These are phyloP conservation scores for Erythrolamprus reginae DNA, from an alignment of 2,113 vertebrate genomes.

Conservation along the genomic window DNA sequence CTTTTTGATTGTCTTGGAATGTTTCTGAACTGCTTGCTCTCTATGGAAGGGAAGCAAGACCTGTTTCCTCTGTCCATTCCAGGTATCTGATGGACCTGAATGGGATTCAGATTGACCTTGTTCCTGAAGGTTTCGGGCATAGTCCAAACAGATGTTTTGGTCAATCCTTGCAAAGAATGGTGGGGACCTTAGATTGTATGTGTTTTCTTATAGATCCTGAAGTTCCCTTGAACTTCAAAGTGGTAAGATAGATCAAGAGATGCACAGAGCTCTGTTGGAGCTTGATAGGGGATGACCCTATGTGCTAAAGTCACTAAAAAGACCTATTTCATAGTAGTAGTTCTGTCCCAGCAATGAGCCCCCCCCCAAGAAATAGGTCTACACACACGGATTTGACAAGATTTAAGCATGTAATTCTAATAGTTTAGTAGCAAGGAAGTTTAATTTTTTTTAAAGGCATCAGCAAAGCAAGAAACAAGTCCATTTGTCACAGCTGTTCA, in stretches of 20 bases:
- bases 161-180: not conserved
- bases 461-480: too few species aligned
- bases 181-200: not conserved
- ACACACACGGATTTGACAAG: too few species aligned
- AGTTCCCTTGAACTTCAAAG: not conserved
- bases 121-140: not conserved
- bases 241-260: not conserved
- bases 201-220: not conserved
- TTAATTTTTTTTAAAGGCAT: too few species aligned
- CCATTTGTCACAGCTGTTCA: too few species aligned
- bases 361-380: too few species aligned
- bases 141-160: not conserved
- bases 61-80: not conserved
- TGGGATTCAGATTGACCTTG: not conserved
- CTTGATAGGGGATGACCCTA: not conserved
- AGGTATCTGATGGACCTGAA: not conserved
- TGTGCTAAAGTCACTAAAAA: not conserved
- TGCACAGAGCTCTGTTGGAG: not conserved
- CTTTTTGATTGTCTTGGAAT: not conserved
- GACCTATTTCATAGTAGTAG: not conserved
- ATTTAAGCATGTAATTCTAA: too few species aligned
- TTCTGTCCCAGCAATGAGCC: too few species aligned
- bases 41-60: not conserved
- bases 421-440: too few species aligned
- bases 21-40: not conserved